Base-by-base conservation (phyloP, 2,797 vertebrate genomes). In the Myotis pilosus region DNA sequence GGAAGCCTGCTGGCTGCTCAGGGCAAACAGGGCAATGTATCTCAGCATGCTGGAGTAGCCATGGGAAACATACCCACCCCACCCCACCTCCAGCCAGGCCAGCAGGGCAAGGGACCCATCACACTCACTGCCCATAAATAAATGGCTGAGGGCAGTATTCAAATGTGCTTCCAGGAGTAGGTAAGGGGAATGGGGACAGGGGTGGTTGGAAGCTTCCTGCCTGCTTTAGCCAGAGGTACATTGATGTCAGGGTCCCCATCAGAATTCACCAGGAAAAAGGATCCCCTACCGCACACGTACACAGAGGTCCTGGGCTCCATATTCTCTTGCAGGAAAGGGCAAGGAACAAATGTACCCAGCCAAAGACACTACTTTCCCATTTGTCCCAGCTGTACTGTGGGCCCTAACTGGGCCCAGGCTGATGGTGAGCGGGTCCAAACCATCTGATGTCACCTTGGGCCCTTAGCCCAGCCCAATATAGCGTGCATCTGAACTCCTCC, bases 1-100 rank as follows among this genome's bases (percentile, higher is more conserved):
- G 94, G 91, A 94, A 97, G 96, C 92, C 96, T 91, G 51, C 44
- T 47, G 83, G 95, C 89, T 87, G 93, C 94, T 97, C 2, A 17
- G 17, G 36, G 38, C 49, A 82, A 71, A 41, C 8, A 69, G 41
- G 36, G 69, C 62, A 78, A 20, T 3, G 12, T 1, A 10, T 38
- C 62, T 51, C 23, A 38, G 0, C 23, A 33, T 11, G 28, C 49
- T 6, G 13, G 28, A 82, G 47, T 44, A 78, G 25, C 10, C 33
- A 16, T 6, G 41, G 28, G 55, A 15, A 47, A 83, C 19, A 78
- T 15, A 15, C 75, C 13, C 33, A 76, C 49, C 10, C 4, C 33
- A 16, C n/a, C 71, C 15, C 55, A 76, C 44, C 15, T 53, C 71
- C 41, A 41, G 36, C 36, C 51, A 72, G 55, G 64, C 66, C 7